phyloP scores from a whole-genome alignment of 2,888 invertebrate genomes.

The Chymomyza procnemis region DNA sequence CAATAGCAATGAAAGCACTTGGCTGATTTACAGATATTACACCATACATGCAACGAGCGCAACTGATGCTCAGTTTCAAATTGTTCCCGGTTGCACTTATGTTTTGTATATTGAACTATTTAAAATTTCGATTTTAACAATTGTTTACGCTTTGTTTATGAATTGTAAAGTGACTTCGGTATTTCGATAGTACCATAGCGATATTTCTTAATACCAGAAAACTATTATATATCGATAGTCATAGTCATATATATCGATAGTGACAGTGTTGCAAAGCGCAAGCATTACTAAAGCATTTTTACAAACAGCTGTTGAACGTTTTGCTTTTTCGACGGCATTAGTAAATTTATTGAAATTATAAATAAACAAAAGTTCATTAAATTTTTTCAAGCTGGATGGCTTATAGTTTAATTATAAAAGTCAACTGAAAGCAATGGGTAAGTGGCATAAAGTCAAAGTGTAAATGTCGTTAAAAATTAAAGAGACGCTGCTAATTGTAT shows the following conservation, averaged over 20 bases:
- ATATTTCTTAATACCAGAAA: neutral
- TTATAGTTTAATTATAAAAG: neutral
- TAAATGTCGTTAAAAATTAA: neutral
- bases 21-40: neutral
- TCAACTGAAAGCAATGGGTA: conserved; percentile 24
- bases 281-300: neutral
- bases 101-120: neutral
- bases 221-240: too few species aligned
- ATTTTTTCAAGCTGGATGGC: neutral
- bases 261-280: neutral
- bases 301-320: neutral
- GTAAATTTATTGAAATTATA: conserved; percentile 8
- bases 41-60: neutral
- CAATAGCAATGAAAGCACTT: neutral
- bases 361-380: conserved; percentile 18
- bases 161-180: neutral
- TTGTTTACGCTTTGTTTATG: neutral
- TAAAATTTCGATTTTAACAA: neutral
- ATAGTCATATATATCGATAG: neutral
- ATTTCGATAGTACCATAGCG: neutral
- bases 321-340: conserved; percentile 24
- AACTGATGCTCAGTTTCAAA: neutral
- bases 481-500: neutral
- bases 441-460: neutral
- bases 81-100: neutral